Base-by-base conservation (phyloP, 2,888 invertebrate species). In the Nomada hirtipes region DNA sequence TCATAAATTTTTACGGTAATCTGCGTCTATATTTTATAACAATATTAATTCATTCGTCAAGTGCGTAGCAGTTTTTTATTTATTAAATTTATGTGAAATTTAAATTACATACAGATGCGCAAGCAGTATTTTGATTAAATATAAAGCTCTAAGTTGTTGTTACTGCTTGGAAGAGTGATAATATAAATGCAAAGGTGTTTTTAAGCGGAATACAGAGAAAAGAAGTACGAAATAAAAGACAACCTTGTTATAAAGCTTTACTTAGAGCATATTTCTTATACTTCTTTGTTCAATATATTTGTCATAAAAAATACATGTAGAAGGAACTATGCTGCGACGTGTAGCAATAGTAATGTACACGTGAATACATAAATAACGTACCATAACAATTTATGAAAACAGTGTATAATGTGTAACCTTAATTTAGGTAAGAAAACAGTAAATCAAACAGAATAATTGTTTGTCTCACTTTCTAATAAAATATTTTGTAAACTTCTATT, bases 81-180 rank as follows among this genome's bases (percentile, higher is more conserved):
- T 15, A 13, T 20, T 20, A 44, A 15, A 63, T 65, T 13, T 29
- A 13, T n/a, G 7, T 65, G n/a, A 11, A 52, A 52, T 52, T 67
- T 20, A 7, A 67, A 52, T 53, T 36, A 29, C 29, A 11, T 9
- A 53, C n/a, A 53, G n/a, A 20, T 42, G 7, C 11, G 4, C 15
- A 23, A 23, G 15, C 23, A 44, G 29, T 67, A 67, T 52, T 67
- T 52, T 52, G n/a, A 52, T 64, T 26, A 18, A 15, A 64, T 50
- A 47, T 64, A 26, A 67, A 52, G 20, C 4, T 52, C 9, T 20
- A 36, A 52, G 13, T 47, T 47, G 15, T 3, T 13, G 15, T 15
- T 47, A 47, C 13, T 1, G 47, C 47, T 47, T 11, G 13, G 47
- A 11, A 3, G 13, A 47, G 47, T 47, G 15, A 47, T 47, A 47